Base-by-base conservation (phyloP, 2,113 vertebrate species). In the Leptobrachium leishanense region DNA sequence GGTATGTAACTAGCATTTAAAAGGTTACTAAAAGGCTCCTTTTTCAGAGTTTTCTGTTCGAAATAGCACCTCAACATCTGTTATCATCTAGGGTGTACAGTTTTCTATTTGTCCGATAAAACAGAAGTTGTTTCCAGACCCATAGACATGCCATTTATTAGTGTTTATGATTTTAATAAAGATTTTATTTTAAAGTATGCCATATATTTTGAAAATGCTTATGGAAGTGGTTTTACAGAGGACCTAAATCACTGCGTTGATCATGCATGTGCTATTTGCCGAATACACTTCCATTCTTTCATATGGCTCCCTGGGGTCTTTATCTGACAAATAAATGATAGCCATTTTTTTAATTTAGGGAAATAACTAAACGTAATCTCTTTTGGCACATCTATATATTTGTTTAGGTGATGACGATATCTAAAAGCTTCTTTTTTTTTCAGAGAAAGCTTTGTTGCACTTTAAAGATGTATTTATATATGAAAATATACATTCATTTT, bases 121-220 rank as follows among this genome's bases (percentile, higher is more conserved):
- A 64, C 62, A 31, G 20, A 64, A 64, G 39, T 2, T 10, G 6
- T 63, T 75, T 12, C 43, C 42, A 11, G 46, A 75, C 40, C 53
- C 20, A 64, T 59, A 54, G 46, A 75, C 40, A 10, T 67, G 44
- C 15, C 43, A 41, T 41, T 75, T 75, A 75, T 75, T 75, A 50
- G 46, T 75, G 74, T 65, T 75, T 75, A 75, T 75, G 63, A 66
- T 75, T 75, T 75, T 53, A 66, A 75, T 75, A 75, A 75, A 75
- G 43, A 67, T 62, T 68, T 77, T 77, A 68, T 69, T 59, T 42
- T 59, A 69, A 69, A 76, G 39, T 76, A 76, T 59, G 44, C 59
- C 54, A 69, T 69, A 77, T 77, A 76, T 69, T 59, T 77, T 69
- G 68, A 77, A 77, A 68, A 63, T 75, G 40, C 63, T 75, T 66